Evolutionary conservation across 2,888 invertebrate genomes (phyloP).

Genomic region (Sesia apiformis): DNA sequence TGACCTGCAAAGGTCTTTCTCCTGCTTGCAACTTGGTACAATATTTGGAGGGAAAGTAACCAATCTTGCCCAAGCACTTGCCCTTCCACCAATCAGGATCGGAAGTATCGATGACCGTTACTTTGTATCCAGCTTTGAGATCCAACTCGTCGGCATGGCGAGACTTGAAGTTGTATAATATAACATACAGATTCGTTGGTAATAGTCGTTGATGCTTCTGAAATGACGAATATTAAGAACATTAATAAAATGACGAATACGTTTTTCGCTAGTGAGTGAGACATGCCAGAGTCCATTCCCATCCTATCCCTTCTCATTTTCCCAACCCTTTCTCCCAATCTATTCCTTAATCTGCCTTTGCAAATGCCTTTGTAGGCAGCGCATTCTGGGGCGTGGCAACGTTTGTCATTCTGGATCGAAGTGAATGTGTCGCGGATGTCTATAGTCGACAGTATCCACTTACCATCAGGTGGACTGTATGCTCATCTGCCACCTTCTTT

Average conservation of each 20-base stretch:
- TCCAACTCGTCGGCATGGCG: constrained; percentile 95
- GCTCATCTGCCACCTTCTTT: no score
- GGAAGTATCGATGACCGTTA: constrained; percentile 94
- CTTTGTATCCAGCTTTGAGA: constrained; percentile 91
- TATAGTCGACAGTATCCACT: no score
- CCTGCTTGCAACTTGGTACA: constrained; percentile 93
- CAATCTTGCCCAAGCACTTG: constrained; percentile 91
- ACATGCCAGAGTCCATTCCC: no score
- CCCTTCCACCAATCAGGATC: constrained; percentile 99
- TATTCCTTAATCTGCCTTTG: no score
- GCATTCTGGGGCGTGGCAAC: no score
- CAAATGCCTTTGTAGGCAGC: no score
- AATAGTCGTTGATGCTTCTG: constrained; percentile 90
- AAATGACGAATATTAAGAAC: constrained; percentile 12
- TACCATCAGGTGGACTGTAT: no score
- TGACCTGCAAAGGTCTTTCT: constrained; percentile 92
- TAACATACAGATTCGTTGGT: constrained; percentile 94
- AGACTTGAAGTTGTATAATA: constrained; percentile 95
- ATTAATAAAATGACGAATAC: neutral
- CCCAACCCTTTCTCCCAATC: no score
- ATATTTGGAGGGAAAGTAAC: constrained; percentile 96
- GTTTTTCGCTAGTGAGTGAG: no score
- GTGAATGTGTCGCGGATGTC: no score
- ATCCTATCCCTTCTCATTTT: no score
- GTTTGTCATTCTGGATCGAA: no score